Evolutionary conservation across 2,888 invertebrate species (phyloP).

Genomic region (Brachynemurus nebulosus): DNA sequence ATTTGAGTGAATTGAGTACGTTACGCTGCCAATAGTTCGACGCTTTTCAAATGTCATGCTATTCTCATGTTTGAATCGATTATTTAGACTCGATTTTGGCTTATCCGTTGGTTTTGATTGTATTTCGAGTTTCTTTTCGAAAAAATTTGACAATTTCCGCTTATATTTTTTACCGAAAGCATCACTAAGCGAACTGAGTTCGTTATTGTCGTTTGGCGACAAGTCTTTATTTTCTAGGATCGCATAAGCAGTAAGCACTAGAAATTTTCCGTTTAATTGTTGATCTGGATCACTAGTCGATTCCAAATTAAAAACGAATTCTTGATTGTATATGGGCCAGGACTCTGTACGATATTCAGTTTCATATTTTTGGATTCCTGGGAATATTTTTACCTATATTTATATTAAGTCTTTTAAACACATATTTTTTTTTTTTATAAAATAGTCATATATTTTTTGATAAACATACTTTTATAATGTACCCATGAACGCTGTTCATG

Average conservation of each 20-base stretch:
- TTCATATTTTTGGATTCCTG: slow-evolving; percentile 61
- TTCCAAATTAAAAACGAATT: slow-evolving; percentile 53
- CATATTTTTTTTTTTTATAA: too few species aligned
- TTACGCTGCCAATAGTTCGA: slow-evolving; percentile 51
- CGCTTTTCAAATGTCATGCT: slow-evolving; percentile 44
- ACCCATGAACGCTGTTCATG: slow-evolving; percentile 59
- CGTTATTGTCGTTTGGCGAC: slow-evolving; percentile 26
- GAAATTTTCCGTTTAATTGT: slow-evolving; percentile 48
- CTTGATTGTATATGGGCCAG: slow-evolving; percentile 70
- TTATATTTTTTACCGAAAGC: slow-evolving; percentile 28
- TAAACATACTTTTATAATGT: slow-evolving; percentile 59
- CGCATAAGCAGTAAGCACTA: slow-evolving; percentile 54
- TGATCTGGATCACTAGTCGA: slow-evolving; percentile 37
- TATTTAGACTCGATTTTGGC: background rate
- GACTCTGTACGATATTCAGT: slow-evolving; percentile 59
- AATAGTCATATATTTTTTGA: too few species aligned
- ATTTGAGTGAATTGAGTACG: slow-evolving; percentile 50
- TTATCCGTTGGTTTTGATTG: slow-evolving; percentile 25
- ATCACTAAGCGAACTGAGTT: slow-evolving; percentile 26
- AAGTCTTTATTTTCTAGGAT: slow-evolving; percentile 38
- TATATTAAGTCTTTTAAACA: too few species aligned
- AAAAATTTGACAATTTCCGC: slow-evolving; percentile 21
- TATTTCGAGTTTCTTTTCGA: slow-evolving; percentile 23
- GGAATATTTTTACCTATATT: slow-evolving; percentile 64
- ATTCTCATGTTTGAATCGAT: slow-evolving; percentile 30